Conservation (phyloP, 2,797 vertebrate species). For the Bovichtus diacanthus region DNA sequence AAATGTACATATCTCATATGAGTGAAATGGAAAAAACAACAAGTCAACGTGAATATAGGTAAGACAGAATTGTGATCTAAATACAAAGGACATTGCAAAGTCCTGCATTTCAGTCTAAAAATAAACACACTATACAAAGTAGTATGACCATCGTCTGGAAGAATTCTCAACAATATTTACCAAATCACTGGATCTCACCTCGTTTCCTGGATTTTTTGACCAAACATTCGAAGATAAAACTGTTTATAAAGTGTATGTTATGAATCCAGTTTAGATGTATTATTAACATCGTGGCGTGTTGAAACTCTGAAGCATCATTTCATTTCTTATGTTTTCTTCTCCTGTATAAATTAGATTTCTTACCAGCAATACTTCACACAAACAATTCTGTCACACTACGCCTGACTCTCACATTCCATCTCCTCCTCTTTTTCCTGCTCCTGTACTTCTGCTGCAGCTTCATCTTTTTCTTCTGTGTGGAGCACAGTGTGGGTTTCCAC, state of each 20-base stretch:
- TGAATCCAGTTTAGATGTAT: conserved; percentile 12
- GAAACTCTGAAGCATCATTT: neutral
- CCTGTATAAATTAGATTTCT: conserved; percentile 31
- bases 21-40: conserved; percentile 53
- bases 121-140: conserved; percentile 62
- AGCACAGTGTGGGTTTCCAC: conserved; percentile 52
- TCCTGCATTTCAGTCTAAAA: conserved; percentile 56
- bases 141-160: conserved; percentile 32
- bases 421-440: conserved; percentile 46
- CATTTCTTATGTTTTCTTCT: neutral
- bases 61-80: conserved; percentile 30
- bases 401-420: conserved; percentile 62
- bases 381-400: neutral
- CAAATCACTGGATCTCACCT: conserved; percentile 19
- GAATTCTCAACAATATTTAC: conserved; percentile 19
- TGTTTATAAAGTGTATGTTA: conserved; percentile 16
- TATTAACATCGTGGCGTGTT: neutral
- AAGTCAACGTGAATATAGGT: conserved; percentile 4
- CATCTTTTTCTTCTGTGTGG: conserved; percentile 39
- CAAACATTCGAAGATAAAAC: neutral
- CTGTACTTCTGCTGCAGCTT: conserved; percentile 32
- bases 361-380: conserved; percentile 23
- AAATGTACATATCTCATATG: conserved; percentile 59
- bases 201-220: conserved; percentile 10
- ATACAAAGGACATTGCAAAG: conserved; percentile 34